A percentile compares a stretch with the other conserved stretches of the same genome.
These are phyloP conservation scores for Pyrrhosoma nymphula DNA, from an alignment of 2,888 invertebrate species.

Conservation along the genomic window DNA sequence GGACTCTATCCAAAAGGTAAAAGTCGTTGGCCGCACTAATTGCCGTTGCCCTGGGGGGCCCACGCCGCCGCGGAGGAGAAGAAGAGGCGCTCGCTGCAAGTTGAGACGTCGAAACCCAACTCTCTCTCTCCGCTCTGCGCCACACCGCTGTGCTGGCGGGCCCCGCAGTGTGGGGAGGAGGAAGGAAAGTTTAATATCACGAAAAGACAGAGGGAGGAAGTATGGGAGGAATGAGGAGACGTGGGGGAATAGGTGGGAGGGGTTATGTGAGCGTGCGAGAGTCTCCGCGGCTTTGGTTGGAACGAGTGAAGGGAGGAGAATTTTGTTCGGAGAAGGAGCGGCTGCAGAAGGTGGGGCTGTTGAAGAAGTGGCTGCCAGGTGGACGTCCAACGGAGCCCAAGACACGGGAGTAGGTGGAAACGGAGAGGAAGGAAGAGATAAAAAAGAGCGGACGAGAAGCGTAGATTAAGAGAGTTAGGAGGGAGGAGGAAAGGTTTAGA, in stretches of 20 bases:
- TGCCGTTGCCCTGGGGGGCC: constrained; percentile 14
- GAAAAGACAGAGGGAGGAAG: not conserved
- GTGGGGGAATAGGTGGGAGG: not conserved
- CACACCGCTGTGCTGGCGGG: not conserved
- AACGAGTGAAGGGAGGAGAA: not conserved
- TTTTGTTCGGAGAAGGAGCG: not conserved
- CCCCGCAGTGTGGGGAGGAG: not conserved
- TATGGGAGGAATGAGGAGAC: not conserved
- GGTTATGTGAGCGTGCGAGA: not conserved
- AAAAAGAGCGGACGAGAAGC: not conserved
- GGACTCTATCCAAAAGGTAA: not conserved
- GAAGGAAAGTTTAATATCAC: constrained; percentile 44
- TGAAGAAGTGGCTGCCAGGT: not conserved
- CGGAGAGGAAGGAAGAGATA: not conserved
- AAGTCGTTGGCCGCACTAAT: constrained; percentile 28
- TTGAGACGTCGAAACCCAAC: constrained; percentile 40
- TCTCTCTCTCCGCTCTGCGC: not conserved
- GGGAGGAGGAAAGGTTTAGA: not conserved
- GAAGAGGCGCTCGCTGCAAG: not conserved
- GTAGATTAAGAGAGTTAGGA: not conserved
- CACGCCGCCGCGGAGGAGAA: not conserved
- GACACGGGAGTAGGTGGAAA: not conserved
- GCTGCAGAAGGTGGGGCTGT: not conserved
- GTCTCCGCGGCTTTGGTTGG: not conserved
- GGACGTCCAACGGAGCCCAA: constrained; percentile 41